Conservation (phyloP, 2,888 invertebrate species). For the Axea sp. region DNA sequence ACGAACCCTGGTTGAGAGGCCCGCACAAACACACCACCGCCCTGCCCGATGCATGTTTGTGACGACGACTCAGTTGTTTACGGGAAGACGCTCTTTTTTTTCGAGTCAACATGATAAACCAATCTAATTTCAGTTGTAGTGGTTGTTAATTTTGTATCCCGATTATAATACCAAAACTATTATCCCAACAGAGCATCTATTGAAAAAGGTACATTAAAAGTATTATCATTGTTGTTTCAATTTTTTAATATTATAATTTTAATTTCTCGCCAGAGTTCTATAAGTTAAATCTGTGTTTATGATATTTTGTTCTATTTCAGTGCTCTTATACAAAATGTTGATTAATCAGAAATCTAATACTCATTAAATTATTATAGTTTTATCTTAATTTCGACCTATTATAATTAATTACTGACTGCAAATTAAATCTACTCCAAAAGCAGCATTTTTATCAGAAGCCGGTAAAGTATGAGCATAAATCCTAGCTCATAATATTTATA, state of each 20-base stretch:
- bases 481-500: constrained; percentile 12
- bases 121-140: not conserved
- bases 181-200: not conserved
- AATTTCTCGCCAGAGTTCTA: no score
- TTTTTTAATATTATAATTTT: no score
- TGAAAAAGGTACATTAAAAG: constrained; percentile 2
- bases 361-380: no score
- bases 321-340: no score
- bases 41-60: constrained; percentile 6
- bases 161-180: not conserved
- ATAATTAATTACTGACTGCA: not conserved
- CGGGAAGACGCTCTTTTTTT: constrained; percentile 27
- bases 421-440: constrained; percentile 2
- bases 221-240: no score
- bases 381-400: not conserved
- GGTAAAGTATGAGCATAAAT: constrained; percentile 18
- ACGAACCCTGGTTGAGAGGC: not conserved
- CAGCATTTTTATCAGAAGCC: constrained; percentile 30
- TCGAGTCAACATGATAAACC: constrained; percentile 13
- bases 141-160: not conserved
- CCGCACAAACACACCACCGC: constrained; percentile 7
- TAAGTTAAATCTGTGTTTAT: no score
- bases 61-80: constrained; percentile 28
- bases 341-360: no score
- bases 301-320: no score